Evolutionary conservation across 2,888 invertebrate genomes (phyloP).

Genomic region (Mimachlamys varia): DNA sequence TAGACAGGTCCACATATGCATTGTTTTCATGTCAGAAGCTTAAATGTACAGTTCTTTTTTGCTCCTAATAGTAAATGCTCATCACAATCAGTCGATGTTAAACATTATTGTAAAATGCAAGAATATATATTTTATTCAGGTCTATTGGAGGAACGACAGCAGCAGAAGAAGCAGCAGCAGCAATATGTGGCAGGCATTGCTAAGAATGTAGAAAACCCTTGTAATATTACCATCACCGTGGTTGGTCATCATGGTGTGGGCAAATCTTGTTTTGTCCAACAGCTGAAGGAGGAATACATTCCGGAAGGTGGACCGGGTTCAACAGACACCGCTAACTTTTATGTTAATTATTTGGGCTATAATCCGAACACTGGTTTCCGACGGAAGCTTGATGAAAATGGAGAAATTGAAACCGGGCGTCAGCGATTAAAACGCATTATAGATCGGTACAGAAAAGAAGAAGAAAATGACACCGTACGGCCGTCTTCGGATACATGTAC

Average conservation of each 20-base stretch:
- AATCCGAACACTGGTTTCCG: not conserved
- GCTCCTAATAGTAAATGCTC: too few species aligned
- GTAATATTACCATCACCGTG: not conserved
- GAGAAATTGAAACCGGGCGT: not conserved
- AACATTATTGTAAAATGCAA: too few species aligned
- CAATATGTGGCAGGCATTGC: not conserved
- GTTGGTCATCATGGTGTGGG: not conserved
- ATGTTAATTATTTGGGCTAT: not conserved
- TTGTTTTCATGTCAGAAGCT: too few species aligned
- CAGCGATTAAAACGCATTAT: not conserved
- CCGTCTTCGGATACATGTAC: too few species aligned
- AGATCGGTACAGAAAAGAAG: not conserved
- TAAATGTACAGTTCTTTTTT: too few species aligned
- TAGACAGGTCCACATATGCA: too few species aligned
- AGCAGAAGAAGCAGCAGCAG: not conserved
- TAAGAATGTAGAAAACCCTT: not conserved
- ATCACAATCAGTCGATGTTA: too few species aligned
- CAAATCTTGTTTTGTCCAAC: not conserved
- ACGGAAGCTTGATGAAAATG: not conserved
- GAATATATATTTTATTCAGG: too few species aligned
- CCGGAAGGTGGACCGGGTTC: not conserved
- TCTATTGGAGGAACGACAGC: too few species aligned
- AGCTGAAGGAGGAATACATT: not conserved
- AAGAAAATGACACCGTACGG: too few species aligned
- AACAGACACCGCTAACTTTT: not conserved